These are phyloP conservation scores for Alces alces DNA, from an alignment of 2,113 vertebrate species.

Conservation along the genomic window DNA sequence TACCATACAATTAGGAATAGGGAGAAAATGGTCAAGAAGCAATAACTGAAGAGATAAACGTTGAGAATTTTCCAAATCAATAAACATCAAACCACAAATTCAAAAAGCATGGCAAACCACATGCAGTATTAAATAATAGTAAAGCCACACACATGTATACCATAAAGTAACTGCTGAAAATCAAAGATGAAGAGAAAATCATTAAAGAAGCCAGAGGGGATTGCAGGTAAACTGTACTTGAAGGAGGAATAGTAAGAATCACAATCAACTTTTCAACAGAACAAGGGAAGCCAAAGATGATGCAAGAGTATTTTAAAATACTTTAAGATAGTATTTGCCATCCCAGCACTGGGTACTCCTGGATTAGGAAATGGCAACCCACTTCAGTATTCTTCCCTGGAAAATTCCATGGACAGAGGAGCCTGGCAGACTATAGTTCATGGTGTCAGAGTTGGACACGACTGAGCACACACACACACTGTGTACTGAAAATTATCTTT, in stretches of 20 bases:
- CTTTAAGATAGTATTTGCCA: background rate
- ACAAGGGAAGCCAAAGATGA: background rate
- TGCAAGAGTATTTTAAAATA: background rate
- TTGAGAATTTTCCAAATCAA: background rate
- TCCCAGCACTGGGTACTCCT: background rate
- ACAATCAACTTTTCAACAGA: background rate
- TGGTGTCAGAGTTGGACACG: rapidly evolving
- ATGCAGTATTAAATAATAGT: background rate
- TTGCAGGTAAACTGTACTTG: background rate
- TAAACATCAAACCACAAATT: background rate
- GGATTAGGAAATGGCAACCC: background rate
- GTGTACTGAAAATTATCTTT: background rate
- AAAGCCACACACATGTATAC: background rate
- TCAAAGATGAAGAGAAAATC: background rate
- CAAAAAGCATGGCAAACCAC: background rate
- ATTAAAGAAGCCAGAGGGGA: background rate
- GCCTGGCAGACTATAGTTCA: background rate
- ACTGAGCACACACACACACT: background rate
- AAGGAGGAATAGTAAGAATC: background rate
- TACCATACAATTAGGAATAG: background rate
- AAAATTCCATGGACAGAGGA: background rate
- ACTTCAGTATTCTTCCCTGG: background rate
- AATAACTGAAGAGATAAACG: background rate
- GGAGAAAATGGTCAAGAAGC: background rate
- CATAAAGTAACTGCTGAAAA: background rate